Percentiles rank a stretch among this genome's conserved stretches.
These are phyloP conservation scores for Myotis lucifugus DNA, from an alignment of 2,113 vertebrate species.

Conservation along the genomic window DNA sequence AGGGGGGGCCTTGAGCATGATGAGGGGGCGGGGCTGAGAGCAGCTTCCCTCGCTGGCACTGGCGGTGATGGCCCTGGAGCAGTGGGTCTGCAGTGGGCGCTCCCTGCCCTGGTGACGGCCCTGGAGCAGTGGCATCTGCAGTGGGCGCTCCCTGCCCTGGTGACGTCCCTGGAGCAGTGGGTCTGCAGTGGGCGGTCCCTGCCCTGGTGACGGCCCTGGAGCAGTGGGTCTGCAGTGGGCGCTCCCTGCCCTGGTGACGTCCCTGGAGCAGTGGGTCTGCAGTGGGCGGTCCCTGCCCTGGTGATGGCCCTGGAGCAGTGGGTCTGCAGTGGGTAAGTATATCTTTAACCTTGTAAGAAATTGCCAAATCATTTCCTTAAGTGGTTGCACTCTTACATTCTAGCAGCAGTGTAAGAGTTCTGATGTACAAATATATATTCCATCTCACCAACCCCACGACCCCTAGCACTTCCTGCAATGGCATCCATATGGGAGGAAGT, in stretches of 20 bases:
- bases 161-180: no score
- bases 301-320: no score
- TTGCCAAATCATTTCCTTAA: background rate
- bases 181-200: no score
- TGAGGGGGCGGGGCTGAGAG: background rate
- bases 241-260: no score
- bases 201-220: accelerated
- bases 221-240: accelerated
- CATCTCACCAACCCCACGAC: background rate
- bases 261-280: no score
- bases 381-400: background rate
- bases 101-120: no score
- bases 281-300: no score
- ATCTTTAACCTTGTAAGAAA: background rate
- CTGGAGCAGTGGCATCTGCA: no score
- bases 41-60: background rate
- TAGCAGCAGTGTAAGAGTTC: background rate
- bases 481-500: background rate
- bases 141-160: no score
- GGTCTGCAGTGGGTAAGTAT: background rate
- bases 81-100: accelerated
- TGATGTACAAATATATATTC: background rate
- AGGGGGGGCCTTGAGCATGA: accelerated
- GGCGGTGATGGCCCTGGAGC: background rate
- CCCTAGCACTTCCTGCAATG: background rate